Percentiles rank a stretch among this genome's conserved stretches.
Conservation (phyloP, 2,797 vertebrate species). For the Craterocephalus amniculus region DNA sequence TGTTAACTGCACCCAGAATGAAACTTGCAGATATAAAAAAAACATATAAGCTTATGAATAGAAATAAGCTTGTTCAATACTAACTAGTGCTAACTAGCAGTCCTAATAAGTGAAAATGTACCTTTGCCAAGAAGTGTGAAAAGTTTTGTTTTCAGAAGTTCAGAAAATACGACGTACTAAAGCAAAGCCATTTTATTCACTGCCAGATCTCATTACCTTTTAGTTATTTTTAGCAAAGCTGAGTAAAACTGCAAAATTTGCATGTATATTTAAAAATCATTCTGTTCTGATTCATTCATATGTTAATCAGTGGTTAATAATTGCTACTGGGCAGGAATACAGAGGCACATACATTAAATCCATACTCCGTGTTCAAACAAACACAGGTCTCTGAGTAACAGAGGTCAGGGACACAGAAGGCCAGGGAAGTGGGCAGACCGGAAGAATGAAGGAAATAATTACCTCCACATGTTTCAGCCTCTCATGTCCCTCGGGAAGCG, state of each 20-base stretch:
- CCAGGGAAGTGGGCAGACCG: constrained; percentile 49
- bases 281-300: neutral
- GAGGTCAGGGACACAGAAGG: constrained; percentile 55
- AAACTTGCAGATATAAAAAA: too few species aligned
- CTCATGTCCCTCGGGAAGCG: constrained; percentile 61
- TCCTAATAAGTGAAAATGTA: too few species aligned
- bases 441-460: constrained; percentile 77
- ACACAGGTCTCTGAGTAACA: constrained; percentile 42
- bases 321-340: neutral
- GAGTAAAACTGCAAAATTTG: neutral
- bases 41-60: too few species aligned
- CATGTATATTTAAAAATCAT: constrained; percentile 3
- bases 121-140: too few species aligned
- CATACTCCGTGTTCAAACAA: constrained; percentile 5
- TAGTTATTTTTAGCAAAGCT: neutral
- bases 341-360: constrained; percentile 2
- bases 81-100: neutral
- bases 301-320: neutral
- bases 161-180: neutral
- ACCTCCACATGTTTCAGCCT: constrained; percentile 69
- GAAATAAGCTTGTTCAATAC: too few species aligned
- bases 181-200: neutral
- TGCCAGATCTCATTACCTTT: neutral
- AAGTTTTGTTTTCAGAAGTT: neutral
- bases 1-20: too few species aligned